These are phyloP conservation scores for Zaprionus africanus DNA, from an alignment of 1,140 invertebrate genomes.

Conservation along the genomic window DNA sequence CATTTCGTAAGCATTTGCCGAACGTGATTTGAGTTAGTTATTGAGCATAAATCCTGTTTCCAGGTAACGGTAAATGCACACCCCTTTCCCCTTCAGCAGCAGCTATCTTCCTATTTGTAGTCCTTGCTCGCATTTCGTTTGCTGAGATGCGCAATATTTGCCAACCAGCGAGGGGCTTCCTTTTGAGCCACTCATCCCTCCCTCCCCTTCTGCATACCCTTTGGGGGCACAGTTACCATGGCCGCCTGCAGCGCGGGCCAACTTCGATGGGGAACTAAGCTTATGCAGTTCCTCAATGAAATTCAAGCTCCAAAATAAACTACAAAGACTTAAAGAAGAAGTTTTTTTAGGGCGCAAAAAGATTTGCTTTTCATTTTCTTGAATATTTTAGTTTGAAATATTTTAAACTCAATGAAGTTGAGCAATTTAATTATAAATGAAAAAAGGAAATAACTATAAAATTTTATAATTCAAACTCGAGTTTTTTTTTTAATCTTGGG, in stretches of 20 bases:
- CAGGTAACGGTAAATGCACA: slow-evolving; percentile 25
- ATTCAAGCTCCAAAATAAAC: neutral
- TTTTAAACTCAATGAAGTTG: too few species aligned
- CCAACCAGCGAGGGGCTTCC: neutral
- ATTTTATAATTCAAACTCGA: too few species aligned
- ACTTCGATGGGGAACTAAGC: neutral
- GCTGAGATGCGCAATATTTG: slow-evolving; percentile 37
- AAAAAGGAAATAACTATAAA: too few species aligned
- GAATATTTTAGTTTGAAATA: too few species aligned
- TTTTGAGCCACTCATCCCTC: neutral
- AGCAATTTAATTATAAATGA: too few species aligned
- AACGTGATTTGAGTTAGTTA: slow-evolving; percentile 79
- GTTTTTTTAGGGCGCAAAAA: neutral
- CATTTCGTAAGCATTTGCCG: slow-evolving; percentile 77
- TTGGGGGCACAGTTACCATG: neutral
- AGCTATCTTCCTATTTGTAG: slow-evolving; percentile 20
- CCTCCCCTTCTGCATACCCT: too few species aligned
- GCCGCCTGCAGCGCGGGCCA: neutral
- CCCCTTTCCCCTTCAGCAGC: neutral
- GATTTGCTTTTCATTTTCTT: neutral
- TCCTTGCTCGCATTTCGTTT: slow-evolving; percentile 39
- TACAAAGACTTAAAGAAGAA: neutral
- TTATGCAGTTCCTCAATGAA: slow-evolving; percentile 1
- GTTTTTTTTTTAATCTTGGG: too few species aligned
- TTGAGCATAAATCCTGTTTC: slow-evolving; percentile 57